Conservation (phyloP, 2,113 vertebrate species). For the Cyanoliseus patagonus region DNA sequence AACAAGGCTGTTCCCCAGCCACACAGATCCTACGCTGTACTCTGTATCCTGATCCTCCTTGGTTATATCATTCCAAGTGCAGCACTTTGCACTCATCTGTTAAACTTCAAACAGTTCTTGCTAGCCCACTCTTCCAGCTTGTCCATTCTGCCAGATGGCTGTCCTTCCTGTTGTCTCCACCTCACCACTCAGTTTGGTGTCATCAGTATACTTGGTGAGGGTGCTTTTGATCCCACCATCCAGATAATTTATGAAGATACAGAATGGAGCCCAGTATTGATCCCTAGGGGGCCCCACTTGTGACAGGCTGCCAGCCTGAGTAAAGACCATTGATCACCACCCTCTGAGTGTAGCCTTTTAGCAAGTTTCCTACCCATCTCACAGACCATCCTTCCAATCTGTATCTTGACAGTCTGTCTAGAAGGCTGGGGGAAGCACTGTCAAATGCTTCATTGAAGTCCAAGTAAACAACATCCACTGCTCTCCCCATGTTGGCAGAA, state of each 20-base stretch:
- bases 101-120: not conserved
- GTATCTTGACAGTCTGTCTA: not conserved
- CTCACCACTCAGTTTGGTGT: not conserved
- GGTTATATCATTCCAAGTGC: not conserved
- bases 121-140: not conserved
- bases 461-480: not conserved
- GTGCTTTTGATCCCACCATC: not conserved
- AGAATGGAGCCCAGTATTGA: not conserved
- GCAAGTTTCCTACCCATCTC: not conserved
- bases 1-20: not conserved
- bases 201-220: not conserved
- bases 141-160: not conserved
- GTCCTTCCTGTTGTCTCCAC: not conserved
- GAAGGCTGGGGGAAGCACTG: not conserved
- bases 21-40: not conserved
- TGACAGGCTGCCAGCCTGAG: not conserved
- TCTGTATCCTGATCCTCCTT: not conserved
- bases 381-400: not conserved
- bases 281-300: not conserved
- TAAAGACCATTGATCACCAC: not conserved
- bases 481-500: accelerated
- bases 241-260: not conserved
- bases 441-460: not conserved
- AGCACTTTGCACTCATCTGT: not conserved
- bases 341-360: not conserved